Evolutionary conservation across 2,797 vertebrate genomes (phyloP).

Genomic region (Bradypodion pumilum): DNA sequence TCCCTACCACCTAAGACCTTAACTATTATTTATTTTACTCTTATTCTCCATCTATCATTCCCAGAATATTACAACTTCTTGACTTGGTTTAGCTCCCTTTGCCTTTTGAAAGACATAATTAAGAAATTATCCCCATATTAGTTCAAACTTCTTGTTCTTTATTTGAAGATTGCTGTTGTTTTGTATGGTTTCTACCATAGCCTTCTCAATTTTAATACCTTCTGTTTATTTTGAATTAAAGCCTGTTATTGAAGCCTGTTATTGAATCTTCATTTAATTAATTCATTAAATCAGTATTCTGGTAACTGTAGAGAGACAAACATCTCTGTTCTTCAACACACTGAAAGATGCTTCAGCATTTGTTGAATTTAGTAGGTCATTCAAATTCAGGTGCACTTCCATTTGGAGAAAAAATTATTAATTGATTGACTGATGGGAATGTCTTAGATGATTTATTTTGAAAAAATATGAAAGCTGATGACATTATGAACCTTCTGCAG

Average conservation of each 20-base stretch:
- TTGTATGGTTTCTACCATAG: neutral
- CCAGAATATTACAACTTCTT: no score
- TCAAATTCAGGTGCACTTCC: neutral
- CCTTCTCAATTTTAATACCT: neutral
- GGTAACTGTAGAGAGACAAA: neutral
- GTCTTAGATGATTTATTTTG: no score
- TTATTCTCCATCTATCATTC: no score
- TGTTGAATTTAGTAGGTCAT: neutral
- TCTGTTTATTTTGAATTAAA: constrained; percentile 4
- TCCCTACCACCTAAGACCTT: no score
- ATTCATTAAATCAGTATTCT: neutral
- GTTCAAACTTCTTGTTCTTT: no score
- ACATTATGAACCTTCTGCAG: no score
- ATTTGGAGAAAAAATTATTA: neutral
- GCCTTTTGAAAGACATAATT: no score
- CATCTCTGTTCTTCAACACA: neutral
- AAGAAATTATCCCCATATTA: no score
- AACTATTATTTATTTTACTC: no score
- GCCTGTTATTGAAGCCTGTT: neutral
- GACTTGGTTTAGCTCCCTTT: no score
- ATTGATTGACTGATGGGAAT: no score
- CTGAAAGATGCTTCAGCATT: neutral
- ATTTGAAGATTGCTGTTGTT: neutral
- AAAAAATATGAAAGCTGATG: no score
- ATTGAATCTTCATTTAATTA: neutral